A percentile compares a stretch with the other conserved stretches of the same genome.
phyloP scores from a whole-genome alignment of 2,888 invertebrate species.

The Rhagophthalmus giganteus region DNA sequence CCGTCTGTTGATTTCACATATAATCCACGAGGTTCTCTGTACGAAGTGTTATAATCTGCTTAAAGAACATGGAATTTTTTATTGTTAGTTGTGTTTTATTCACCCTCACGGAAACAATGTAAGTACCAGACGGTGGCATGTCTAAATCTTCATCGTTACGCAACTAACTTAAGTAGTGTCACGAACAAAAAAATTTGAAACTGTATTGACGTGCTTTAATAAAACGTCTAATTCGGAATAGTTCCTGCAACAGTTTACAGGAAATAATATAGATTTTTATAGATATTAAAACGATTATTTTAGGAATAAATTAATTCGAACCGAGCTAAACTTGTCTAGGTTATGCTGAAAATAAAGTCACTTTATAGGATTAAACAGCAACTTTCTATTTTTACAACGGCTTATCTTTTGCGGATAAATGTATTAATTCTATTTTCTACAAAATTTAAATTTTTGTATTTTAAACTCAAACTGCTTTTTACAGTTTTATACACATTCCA shows the following conservation, averaged over 20 bases:
- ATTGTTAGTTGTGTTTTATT: constrained; percentile 24
- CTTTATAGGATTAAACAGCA: constrained; percentile 11
- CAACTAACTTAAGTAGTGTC: not conserved
- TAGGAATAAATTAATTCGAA: not conserved
- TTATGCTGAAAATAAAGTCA: no score
- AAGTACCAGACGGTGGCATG: constrained; percentile 10
- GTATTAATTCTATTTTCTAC: no score
- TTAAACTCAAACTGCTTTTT: no score
- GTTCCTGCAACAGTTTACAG: constrained; percentile 5
- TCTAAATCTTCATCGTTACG: not conserved
- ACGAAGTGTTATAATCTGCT: constrained; percentile 24
- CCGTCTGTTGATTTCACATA: constrained; percentile 30
- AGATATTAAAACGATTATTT: constrained; percentile 4
- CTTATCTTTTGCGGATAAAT: constrained; percentile 23
- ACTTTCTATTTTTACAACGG: constrained; percentile 20
- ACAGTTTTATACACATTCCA: no score
- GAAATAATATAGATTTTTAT: not conserved
- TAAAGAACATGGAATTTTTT: constrained; percentile 20
- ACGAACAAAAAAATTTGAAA: not conserved
- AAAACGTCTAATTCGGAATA: constrained; percentile 2
- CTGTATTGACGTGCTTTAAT: not conserved
- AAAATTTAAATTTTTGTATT: no score
- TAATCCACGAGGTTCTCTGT: constrained; percentile 29
- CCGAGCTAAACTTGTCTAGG: not conserved
- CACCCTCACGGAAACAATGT: constrained; percentile 21